Base-by-base conservation (phyloP, 2,888 invertebrate genomes). In the Rugalucina vietnamica region DNA sequence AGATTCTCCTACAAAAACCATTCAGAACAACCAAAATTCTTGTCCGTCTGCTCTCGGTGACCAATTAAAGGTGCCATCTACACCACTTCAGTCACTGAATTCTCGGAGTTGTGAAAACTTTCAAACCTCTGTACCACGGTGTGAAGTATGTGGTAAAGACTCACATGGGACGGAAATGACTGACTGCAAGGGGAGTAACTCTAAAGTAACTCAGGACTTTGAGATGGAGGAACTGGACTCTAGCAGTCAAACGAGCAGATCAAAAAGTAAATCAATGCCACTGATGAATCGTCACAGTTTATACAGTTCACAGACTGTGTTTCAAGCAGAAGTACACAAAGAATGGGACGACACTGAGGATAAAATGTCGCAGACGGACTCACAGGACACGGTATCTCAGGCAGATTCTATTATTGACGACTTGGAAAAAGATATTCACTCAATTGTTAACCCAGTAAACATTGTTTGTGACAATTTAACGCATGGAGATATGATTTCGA, bases 291-390 rank as follows among this genome's bases (percentile, higher is more conserved):
- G 84, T 39, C 84, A 84, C 36, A 89, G 88, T 54, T 76, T 90
- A 54, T 89, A 90, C 43, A 89, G 89, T 37, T 92, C 93, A 8
- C 92, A 91, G 81, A 92, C 93, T 54, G 90, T 93, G 21, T 90
- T 92, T 69, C 90, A 92, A 57, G 93, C 91, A 0, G 93, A 93
- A 76, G 92, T 93, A 27, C 92, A 93, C 70, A 92, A 93, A 79
- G 93, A 91, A 50, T 93, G 93, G 93, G 91, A 90, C 21, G 81
- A 87, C 37, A 82, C 84, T 50, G 90, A 88, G 69, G 79, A 82
- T 5, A 79, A 76, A 36, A 54, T 87, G 36, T 87, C 88, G 8
- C 82, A 86, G 29, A 79, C 84, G 8, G 89, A 90, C 24, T 90
- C 90, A 10, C 89, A 90, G 43, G 90, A 90, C 34, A 88, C 89